A percentile compares a stretch with the other conserved stretches of the same genome.
These are phyloP conservation scores for Platysteira castanea DNA, from an alignment of 2,113 vertebrate species.

Conservation along the genomic window DNA sequence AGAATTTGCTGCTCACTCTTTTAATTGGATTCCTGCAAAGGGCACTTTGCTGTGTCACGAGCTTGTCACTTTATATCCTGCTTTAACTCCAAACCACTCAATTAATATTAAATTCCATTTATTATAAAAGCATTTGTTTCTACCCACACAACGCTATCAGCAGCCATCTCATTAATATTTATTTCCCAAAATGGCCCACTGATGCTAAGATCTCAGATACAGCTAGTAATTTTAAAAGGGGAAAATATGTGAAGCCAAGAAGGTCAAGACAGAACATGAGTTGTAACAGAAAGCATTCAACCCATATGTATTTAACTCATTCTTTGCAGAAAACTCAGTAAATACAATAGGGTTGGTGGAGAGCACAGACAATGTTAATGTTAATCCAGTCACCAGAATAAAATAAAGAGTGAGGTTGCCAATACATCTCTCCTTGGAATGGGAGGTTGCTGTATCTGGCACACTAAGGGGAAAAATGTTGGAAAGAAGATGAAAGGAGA, in stretches of 20 bases:
- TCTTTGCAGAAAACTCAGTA: background rate
- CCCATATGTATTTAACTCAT: background rate
- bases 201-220: slow-evolving; percentile 18
- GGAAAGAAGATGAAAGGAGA: background rate
- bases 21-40: slow-evolving; percentile 51
- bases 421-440: background rate
- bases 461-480: background rate
- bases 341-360: background rate
- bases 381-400: background rate
- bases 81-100: slow-evolving; percentile 58
- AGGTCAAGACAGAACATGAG: slow-evolving; percentile 27
- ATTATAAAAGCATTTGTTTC: slow-evolving; percentile 55
- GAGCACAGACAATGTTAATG: background rate
- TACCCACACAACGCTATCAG: slow-evolving; percentile 24
- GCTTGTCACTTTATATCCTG: slow-evolving; percentile 44
- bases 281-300: slow-evolving; percentile 13
- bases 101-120: slow-evolving; percentile 57
- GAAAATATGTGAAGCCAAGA: background rate
- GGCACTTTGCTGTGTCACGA: slow-evolving; percentile 16
- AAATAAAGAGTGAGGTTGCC: background rate
- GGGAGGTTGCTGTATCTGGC: background rate
- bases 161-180: slow-evolving; percentile 67
- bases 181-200: slow-evolving; percentile 44
- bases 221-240: background rate
- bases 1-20: slow-evolving; percentile 38